phyloP scores from a whole-genome alignment of 1,140 invertebrate genomes.

The Acyrthosiphon pisum region DNA sequence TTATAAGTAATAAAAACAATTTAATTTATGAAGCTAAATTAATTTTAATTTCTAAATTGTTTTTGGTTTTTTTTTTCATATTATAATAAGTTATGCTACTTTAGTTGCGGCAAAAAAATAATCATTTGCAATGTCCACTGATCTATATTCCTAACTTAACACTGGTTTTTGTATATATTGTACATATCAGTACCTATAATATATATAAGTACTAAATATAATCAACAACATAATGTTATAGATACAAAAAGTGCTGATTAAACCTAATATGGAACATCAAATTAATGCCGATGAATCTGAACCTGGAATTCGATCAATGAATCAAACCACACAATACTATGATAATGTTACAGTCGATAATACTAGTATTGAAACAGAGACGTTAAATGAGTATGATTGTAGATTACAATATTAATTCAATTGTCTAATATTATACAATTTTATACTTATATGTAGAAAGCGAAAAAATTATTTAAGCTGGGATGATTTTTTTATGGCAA shows the following conservation, averaged over 20 bases:
- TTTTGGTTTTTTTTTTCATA: too few species aligned
- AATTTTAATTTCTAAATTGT: too few species aligned
- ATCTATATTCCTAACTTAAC: not conserved
- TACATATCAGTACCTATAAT: not conserved
- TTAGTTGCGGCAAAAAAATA: too few species aligned
- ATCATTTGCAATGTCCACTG: not conserved
- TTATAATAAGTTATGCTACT: too few species aligned
- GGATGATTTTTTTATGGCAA: slow-evolving; percentile 95
- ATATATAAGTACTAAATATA: not conserved
- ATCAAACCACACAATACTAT: not conserved
- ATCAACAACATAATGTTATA: not conserved
- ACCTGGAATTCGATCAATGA: not conserved
- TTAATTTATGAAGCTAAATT: too few species aligned
- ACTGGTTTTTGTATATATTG: not conserved
- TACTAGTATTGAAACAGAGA: not conserved
- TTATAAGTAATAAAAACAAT: too few species aligned
- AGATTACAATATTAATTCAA: not conserved
- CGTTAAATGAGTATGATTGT: not conserved
- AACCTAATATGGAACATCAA: not conserved
- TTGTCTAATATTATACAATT: not conserved
- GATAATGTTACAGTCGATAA: not conserved
- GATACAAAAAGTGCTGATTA: not conserved
- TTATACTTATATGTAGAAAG: slow-evolving; percentile 31
- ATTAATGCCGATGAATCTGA: not conserved
- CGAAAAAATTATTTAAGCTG: slow-evolving; percentile 67